Base-by-base conservation (phyloP, 2,888 invertebrate species). In the Sympetrum striolatum region DNA sequence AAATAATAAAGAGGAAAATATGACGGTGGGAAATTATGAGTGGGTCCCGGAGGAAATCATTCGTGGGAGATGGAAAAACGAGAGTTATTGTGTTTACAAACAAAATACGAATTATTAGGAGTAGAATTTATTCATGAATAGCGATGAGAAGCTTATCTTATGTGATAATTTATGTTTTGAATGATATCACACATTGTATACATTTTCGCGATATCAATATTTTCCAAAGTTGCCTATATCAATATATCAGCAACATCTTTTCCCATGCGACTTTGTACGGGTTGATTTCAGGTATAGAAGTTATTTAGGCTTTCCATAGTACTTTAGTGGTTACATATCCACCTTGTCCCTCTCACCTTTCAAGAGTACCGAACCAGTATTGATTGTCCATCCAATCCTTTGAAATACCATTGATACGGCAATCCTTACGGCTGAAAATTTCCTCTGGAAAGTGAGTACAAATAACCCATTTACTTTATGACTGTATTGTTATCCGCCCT, bases 381-480 rank as follows among this genome's bases (percentile, higher is more conserved):
- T 81, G 90, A 90, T 91, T 91, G 90, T 91, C 73, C 81, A 91
- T 91, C 91, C 90, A 90, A 91, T 91, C 90, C 90, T 90, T 90
- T 58, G 64, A 58, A 90, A 91, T 25, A 4, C 48, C 44, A 48
- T 48, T 48, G 48, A 48, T 2, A 10, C 15, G 22, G 18, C n/a
- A 0, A 31, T 53, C 25, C 53, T 31, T 10, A 31, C 15, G n/a
- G 48, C 81, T 48, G 25, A 25, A 48, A 35, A 25, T 25, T 79
- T 53, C 53, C n/a, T 31, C 81, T 1, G 25, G 53, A 35, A 25
- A 31, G 31, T 35, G 79, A 31, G 31, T 31, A 2, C 14, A 81
- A 48, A 44, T 48, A 53, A 18, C 53, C 53, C 53, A 53, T 53
- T 53, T 53, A 53, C 53, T 53, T 53, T 53, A 53, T 53, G 15